Evolutionary conservation across 2,113 vertebrate genomes (phyloP).

Genomic region (Coregonus clupeaformis): DNA sequence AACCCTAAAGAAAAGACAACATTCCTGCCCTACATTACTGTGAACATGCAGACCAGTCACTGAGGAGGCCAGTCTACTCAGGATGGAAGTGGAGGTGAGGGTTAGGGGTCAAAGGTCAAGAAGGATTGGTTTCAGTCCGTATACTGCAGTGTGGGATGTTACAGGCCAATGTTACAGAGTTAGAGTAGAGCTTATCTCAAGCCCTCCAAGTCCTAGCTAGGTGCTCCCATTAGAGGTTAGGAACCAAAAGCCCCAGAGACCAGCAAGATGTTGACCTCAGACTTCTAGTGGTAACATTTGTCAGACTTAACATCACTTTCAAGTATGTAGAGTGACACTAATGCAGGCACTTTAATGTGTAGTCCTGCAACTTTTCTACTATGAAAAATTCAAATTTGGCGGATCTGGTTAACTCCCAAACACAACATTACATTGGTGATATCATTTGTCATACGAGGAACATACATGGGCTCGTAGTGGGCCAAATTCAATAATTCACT

Average conservation of each 20-base stretch:
- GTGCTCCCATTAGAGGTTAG: neutral
- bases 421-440: neutral
- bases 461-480: too few relatives aligned
- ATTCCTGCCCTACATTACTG: too few relatives aligned
- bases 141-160: neutral
- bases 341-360: neutral
- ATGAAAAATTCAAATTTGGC: slow-evolving; percentile 1
- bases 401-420: slow-evolving; percentile 3
- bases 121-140: neutral
- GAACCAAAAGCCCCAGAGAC: too few relatives aligned
- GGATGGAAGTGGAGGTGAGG: neutral
- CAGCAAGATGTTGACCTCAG: too few relatives aligned
- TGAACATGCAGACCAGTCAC: too few relatives aligned
- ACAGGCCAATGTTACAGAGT: too few relatives aligned
- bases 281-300: too few relatives aligned
- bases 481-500: neutral
- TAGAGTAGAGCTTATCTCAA: neutral
- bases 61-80: too few relatives aligned
- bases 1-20: too few relatives aligned
- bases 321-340: slow-evolving; percentile 17
- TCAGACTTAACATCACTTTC: neutral
- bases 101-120: neutral
- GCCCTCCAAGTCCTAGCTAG: neutral
- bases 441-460: neutral
- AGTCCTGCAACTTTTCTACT: neutral